A percentile compares a stretch with the other conserved stretches of the same genome.
phyloP scores from a whole-genome alignment of 37 sponge, comb jelly and placozoan genomes.

The Corticium candelabrum region DNA sequence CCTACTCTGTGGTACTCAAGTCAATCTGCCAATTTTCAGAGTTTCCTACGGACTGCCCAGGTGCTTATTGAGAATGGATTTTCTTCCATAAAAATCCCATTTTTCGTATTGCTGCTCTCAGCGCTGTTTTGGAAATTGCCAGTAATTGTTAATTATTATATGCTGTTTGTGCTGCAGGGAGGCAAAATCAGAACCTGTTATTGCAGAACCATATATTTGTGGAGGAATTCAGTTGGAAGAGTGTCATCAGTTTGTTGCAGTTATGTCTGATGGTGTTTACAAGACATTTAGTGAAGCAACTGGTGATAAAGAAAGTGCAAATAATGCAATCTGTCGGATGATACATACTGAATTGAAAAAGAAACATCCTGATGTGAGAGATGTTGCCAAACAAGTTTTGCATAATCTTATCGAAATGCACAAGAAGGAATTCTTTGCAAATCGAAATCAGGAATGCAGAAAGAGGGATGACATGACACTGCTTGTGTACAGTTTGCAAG shows the following conservation, averaged over 20 bases:
- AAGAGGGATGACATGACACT: constrained; percentile 84
- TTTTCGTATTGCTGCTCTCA: too few relatives aligned
- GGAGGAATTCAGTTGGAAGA: constrained; percentile 3
- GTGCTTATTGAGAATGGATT: too few relatives aligned
- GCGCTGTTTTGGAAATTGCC: too few relatives aligned
- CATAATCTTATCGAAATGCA: neutral
- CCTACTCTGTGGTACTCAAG: too few relatives aligned
- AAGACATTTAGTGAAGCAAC: neutral
- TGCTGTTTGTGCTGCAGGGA: neutral
- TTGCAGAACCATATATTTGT: constrained; percentile 8
- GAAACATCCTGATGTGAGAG: neutral
- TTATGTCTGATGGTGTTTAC: constrained; percentile 21
- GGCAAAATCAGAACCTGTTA: neutral
- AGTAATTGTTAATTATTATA: neutral
- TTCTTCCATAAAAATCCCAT: too few relatives aligned
- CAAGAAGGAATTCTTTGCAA: neutral
- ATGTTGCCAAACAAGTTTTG: neutral
- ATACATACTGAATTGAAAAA: neutral
- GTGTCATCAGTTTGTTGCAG: neutral
- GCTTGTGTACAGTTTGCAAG: constrained; percentile 19
- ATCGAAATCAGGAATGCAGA: constrained; percentile 15
- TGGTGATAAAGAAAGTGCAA: neutral
- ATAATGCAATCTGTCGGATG: neutral
- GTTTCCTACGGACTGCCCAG: too few relatives aligned
- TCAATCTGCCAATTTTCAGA: too few relatives aligned